Evolutionary conservation across 1,140 invertebrate genomes (phyloP), one percentile per base, ranked within the genome.

Genomic region (Pseudobourletiella spinata): DNA sequence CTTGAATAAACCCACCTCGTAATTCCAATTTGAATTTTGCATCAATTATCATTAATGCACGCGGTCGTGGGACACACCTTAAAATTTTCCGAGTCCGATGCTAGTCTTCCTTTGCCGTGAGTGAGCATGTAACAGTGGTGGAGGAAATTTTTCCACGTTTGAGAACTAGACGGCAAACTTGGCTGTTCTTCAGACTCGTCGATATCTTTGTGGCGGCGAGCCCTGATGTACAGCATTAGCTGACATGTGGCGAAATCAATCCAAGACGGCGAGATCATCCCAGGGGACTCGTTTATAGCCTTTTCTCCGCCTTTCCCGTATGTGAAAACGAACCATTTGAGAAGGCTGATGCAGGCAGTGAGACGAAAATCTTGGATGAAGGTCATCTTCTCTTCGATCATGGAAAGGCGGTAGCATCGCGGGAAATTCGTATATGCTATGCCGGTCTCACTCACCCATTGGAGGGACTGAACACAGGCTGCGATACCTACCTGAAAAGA

Each of bases 361-460:
- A 91, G 77, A 70, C 90, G 84, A 71, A 88, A 96, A 74, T 95
- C 89, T 63, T 93, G 88, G 46, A 91, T 80, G 71, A 95, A 95
- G 61, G 89, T 86, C 65, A 83, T 82, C 72, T 91, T 82, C 71
- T 94, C 91, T 69, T 95, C 91, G 6, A 84, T 84, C 74, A 86
- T 85, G 72, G 84, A 86, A 30, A 90, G 82, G 62, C 90, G 88
- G 74, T 90, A 94, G 70, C 89, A 91, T 32, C 91, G 80, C 0
- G 91, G 91, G 73, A 91, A 93, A 59, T 86, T 84, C 4, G 44
- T 46, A 20, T 86, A 79, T 0, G 89, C 83, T 26, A 89, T 81
- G 24, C 85, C 86, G 28, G 86, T 83, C 71, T 94, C 88, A 67
- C 83, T 86, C 73, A 85, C 89, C 89, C 91, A 95, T 71, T 90